Base-by-base conservation (phyloP, 2,888 invertebrate species). In the Sinodicranocentrus sp. region DNA sequence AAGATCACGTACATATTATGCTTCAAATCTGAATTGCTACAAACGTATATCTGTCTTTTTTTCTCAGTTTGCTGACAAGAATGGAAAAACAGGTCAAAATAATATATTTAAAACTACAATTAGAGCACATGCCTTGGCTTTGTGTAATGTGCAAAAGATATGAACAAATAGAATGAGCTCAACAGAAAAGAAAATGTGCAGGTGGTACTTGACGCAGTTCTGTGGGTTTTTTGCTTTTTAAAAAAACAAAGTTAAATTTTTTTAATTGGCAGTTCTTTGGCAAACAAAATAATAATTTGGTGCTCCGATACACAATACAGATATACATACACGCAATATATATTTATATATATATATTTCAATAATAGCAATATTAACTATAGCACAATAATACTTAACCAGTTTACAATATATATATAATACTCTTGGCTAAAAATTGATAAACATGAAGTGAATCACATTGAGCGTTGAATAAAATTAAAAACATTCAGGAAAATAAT, bases 211-310 rank as follows among this genome's bases (percentile, higher is more conserved):
- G 61, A 61, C 33, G 10, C 33, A 33, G 10, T 33, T 33, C 3
- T 13, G 23, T 25, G 25, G 2, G 25, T 25, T 25, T 23, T 23
- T 25, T 57, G n/a, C 8, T 57, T 57, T 33, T 3, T 33, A 33
- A 52, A 71, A 54, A 19, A 52, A 52, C 26, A 33, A 39, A 52
- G 43, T 26, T 17, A 65, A 57, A 8, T n/a, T 0, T n/a, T n/a
- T 72, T 67, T 52, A 77, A 72, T 52, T 77, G 57, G 67, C 63
- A 57, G 72, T 63, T 63, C 59, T 43, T 76, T 44, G 70, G 63
- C 76, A 75, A 57, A 65, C 26, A 78, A 78, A 78, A 78, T 39
- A 33, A 33, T 33, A 33, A 33, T 59, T 26, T 13, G 19, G 59
- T 26, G 59, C 13, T 23, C 33, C n/a, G 23, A n/a, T n/a, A n/a